Conservation (phyloP, 1,140 invertebrate genomes). For the Hesperophylax magnus region DNA sequence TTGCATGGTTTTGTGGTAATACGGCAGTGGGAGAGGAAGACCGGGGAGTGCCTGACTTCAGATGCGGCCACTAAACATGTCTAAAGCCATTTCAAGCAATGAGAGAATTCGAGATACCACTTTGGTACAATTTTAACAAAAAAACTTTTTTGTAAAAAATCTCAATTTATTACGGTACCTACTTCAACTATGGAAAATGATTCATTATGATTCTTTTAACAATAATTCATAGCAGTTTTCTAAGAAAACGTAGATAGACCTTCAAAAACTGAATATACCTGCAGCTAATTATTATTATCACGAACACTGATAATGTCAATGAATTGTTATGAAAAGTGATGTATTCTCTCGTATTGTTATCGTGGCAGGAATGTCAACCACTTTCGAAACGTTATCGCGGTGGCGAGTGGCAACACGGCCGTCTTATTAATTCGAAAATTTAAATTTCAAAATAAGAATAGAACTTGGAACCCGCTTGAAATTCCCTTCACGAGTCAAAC, state of each 20-base stretch:
- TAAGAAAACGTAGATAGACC: neutral
- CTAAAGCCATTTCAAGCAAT: no score
- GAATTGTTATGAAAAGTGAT: conserved; percentile 33
- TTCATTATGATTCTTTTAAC: neutral
- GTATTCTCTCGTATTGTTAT: conserved; percentile 24
- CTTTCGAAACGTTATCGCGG: conserved; percentile 25
- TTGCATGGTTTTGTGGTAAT: no score
- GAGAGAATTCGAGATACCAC: neutral
- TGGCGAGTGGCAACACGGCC: neutral
- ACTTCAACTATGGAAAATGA: neutral
- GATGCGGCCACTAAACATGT: no score
- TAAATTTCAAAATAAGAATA: conserved; percentile 11
- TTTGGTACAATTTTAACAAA: neutral
- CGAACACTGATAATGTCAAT: conserved; percentile 15
- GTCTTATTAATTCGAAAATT: conserved; percentile 21
- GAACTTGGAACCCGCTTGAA: neutral
- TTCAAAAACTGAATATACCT: conserved; percentile 1
- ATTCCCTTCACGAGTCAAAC: neutral
- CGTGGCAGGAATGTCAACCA: conserved; percentile 21
- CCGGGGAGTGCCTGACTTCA: no score
- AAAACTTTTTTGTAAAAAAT: no score
- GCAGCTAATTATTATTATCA: neutral
- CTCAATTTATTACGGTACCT: neutral
- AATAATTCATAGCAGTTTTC: neutral
- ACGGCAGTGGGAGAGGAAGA: no score